These are phyloP conservation scores for Centropus bengalensis DNA, from an alignment of 2,113 vertebrate species.

Conservation along the genomic window DNA sequence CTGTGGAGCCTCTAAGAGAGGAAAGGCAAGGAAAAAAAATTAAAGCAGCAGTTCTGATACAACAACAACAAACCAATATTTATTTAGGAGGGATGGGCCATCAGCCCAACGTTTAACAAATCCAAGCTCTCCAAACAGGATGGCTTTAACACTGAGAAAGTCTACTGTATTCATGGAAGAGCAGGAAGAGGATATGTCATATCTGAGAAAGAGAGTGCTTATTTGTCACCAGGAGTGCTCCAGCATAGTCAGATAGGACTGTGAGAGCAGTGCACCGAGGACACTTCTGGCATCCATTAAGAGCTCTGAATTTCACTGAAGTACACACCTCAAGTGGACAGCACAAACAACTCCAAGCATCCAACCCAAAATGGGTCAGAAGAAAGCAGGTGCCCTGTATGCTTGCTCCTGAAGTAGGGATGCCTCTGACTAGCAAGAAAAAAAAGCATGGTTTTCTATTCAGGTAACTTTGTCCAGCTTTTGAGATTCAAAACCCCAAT, in stretches of 20 bases:
- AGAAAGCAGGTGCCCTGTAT: neutral
- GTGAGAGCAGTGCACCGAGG: neutral
- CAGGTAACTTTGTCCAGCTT: neutral
- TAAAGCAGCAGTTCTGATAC: neutral
- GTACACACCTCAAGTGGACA: neutral
- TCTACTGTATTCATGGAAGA: neutral
- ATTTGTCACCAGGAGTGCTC: neutral
- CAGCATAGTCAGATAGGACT: neutral
- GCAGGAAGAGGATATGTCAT: neutral
- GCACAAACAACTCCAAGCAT: neutral
- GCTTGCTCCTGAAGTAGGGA: neutral
- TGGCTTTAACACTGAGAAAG: neutral
- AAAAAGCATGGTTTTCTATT: neutral
- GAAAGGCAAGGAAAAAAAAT: rapidly evolving
- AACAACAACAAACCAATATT: neutral
- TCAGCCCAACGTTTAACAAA: neutral
- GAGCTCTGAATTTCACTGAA: neutral
- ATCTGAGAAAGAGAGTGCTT: neutral
- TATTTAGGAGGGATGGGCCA: neutral
- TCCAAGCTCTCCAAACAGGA: neutral
- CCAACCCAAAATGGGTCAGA: neutral
- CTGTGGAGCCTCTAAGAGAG: neutral
- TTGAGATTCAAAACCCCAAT: neutral
- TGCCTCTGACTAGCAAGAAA: neutral
- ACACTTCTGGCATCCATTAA: neutral